Evolutionary conservation across 1,140 invertebrate species (phyloP).

Genomic region (Brachionus calyciflorus): DNA sequence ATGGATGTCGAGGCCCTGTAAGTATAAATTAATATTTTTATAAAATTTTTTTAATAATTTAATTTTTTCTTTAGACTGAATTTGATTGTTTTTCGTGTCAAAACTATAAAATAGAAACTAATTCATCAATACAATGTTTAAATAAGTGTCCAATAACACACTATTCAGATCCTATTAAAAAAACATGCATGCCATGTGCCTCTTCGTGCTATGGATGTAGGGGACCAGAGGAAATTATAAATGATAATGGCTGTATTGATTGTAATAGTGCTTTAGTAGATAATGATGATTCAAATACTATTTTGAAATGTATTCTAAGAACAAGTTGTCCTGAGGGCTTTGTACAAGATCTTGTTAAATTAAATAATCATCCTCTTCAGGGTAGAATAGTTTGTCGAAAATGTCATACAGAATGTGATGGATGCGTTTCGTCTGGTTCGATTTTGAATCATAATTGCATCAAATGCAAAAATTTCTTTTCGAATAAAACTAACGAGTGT

Average conservation of each 20-base stretch:
- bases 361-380: background rate
- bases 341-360: background rate
- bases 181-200: slow-evolving; percentile 9
- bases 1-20: slow-evolving; percentile 6
- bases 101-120: background rate
- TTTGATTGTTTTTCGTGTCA: slow-evolving; percentile 1
- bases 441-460: background rate
- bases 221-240: slow-evolving; percentile 2
- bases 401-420: slow-evolving; percentile 26
- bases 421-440: background rate
- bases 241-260: slow-evolving; percentile 18
- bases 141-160: background rate
- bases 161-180: background rate
- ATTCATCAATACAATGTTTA: background rate
- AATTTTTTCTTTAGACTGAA: background rate
- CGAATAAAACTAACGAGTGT: background rate
- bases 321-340: background rate
- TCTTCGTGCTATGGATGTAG: background rate
- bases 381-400: slow-evolving; percentile 6
- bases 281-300: background rate
- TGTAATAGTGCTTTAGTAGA: slow-evolving; percentile 33
- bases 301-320: slow-evolving; percentile 8
- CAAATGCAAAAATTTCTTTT: slow-evolving; percentile 17
- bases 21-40: background rate
- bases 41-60: background rate